Base-by-base conservation (phyloP, 1,140 invertebrate species). In the Atta cephalotes region DNA sequence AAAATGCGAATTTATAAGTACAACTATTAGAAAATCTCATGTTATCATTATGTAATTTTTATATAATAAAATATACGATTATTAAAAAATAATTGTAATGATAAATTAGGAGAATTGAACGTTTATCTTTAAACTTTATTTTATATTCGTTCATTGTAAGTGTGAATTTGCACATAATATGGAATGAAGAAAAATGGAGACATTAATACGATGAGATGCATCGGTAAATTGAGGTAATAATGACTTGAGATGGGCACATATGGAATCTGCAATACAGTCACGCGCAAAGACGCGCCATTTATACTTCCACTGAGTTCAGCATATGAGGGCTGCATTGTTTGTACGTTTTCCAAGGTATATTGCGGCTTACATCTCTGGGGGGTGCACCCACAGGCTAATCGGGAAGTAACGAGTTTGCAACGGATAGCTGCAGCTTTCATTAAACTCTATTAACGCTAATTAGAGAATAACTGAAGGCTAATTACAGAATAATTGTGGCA, bases 361-460 rank as follows among this genome's bases (percentile, higher is more conserved):
- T 45, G 49, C 16, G 58, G 66, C 21, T 21, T 60, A 51, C 68
- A 82, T 72, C 80, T 82, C 68, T 18, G 53, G 56, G 56, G 56
- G 80, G 70, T 82, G 68, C 53, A 60, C 39, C 21, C 21, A 58
- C 6, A 6, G 21, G 68, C 80, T 82, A 82, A 82, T 82, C 68
- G 68, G 18, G 3, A 82, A 82, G 80, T 56, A 72, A 82, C 53
- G 66, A 72, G 66, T 82, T 82, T 18, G 56, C 39, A 82, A 82
- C 80, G 68, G 68, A 82, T 82, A 82, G 25, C 53, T 82, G 53
- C 68, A 82, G 80, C 68, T 72, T 82, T 82, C 80, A 82, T 72
- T 82, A 82, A 82, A 82, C 79, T 71, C 66, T 82, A 82, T 82
- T 72, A 82, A 60, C 68, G 68, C 35, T 72, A 82, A 82, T 82